These are phyloP conservation scores for Coreius guichenoti DNA, from an alignment of 2,797 vertebrate species.

Conservation along the genomic window DNA sequence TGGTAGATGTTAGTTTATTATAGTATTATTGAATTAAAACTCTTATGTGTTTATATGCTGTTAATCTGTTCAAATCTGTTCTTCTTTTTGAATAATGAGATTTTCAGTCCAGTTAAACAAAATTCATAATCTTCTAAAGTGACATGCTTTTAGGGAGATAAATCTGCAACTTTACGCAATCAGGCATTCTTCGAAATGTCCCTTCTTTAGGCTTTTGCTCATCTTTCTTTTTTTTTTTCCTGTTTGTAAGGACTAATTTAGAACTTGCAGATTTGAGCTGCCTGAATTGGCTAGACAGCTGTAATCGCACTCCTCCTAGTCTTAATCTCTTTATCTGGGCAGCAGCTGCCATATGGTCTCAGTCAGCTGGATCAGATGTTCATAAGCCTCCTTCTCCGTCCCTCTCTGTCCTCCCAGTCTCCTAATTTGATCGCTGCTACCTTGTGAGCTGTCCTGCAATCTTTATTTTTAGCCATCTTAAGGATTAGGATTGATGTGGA, in stretches of 20 bases:
- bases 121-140: conserved; percentile 17
- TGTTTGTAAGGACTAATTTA: conserved; percentile 95
- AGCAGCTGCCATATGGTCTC: conserved; percentile 99
- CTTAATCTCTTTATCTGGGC: conserved; percentile 99
- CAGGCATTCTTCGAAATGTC: conserved; percentile 60
- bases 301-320: conserved; percentile 99
- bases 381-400: conserved; percentile 99
- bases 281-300: conserved; percentile 99
- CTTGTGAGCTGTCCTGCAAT: conserved; percentile 92
- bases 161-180: conserved; percentile 51
- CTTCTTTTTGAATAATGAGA: conserved; percentile 12
- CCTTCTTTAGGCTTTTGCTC: conserved; percentile 61
- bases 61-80: neutral
- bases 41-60: neutral
- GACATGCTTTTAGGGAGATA: conserved; percentile 13
- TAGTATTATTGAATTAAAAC: neutral
- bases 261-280: conserved; percentile 99
- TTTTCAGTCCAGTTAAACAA: neutral
- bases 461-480: conserved; percentile 99
- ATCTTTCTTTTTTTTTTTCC: conserved; percentile 47
- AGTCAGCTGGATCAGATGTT: conserved; percentile 99
- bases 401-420: conserved; percentile 90
- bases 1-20: neutral
- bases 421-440: conserved; percentile 95
- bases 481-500: conserved; percentile 99